Evolutionary conservation across 2,797 vertebrate species (phyloP), one percentile per base, ranked within the genome.

Genomic region (Philypnodon macrostomus): DNA sequence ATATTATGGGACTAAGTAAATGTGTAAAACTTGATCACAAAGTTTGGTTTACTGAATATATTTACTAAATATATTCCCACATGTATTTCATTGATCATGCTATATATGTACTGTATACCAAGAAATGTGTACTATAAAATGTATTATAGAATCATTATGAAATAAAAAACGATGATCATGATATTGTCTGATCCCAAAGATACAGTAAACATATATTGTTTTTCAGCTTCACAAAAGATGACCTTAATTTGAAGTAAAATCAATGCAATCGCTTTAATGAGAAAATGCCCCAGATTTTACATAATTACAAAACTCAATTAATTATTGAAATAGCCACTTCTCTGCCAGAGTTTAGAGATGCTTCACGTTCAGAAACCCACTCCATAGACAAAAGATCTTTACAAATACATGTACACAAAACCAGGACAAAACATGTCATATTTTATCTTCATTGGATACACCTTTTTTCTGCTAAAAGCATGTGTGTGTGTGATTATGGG

Each of bases 271-370:
- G 50, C 42, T 37, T 47, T 23, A 49, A 59, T 49, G 62, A 58
- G 44, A 47, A 5, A n/a, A 56, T 59, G 58, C 18, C 54, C 70
- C 33, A 75, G 46, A 79, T 79, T 55, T 23, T 65, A 72, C 51
- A 70, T 66, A 29, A 67, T 66, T 67, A 67, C 45, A 18, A 45
- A 37, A 48, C 53, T 47, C 16, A 45, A 66, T 73, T 65, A 67
- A 81, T 75, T 53, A 73, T 69, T 63, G 39, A 74, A 23, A 32
- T 24, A 8, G 1, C 10, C 48, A 37, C 37, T 35, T 36, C 27
- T 14, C 41, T 16, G 37, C 49, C 55, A 0, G 0, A 71, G 37
- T 27, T 35, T 33, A n/a, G n/a, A n/a, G n/a, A n/a, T n/a, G n/a
- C n/a, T n/a, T n/a, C n/a, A n/a, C n/a, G n/a, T n/a, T n/a, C n/a